Evolutionary conservation across 2,888 invertebrate genomes (phyloP), one percentile per base, ranked within the genome.

Genomic region (Morpho achilles): DNA sequence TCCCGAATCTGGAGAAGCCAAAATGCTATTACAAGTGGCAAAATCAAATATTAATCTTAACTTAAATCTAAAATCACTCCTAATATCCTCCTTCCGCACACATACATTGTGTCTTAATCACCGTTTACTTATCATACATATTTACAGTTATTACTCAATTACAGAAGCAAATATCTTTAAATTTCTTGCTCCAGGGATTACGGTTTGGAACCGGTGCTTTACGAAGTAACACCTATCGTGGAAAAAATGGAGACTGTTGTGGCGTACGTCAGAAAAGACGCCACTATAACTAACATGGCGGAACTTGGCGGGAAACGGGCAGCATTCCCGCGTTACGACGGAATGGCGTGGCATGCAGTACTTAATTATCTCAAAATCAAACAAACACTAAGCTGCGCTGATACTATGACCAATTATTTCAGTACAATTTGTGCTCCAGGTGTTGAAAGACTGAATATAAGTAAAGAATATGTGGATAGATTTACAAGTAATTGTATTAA

Each of bases 301-400:
- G 95, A 95, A 71, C 80, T 96, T 39, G 87, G 88, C 78, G 95
- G 95, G 8, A 94, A 94, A 65, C 93, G 93, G 47, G 96, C 95
- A 0, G 96, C 96, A 70, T 95, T 98, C 77, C 95, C 97, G 1
- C 93, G 92, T n/a, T 95, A 93, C 72, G 95, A 95, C 65, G 95
- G 96, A 7, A 84, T 94, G 7, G 94, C 95, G 8, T 93, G 94
- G 92, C 91, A 93, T 67, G 91, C 94, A 0, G 92, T 93, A 39
- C 67, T 81, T 80, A 62, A 87, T 79, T 74, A 88, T 80, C 16
- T 89, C 83, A 67, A 79, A 64, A 65, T 84, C 72, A 75, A 75
- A n/a, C 73, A 80, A 53, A 73, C 82, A 72, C 52, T 87, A 65
- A 79, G 89, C 57, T 92, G 92, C 50, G 78, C 79, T 45, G 70